Percentiles rank a stretch among this genome's conserved stretches.
Conservation (phyloP, 2,113 vertebrate genomes). For the Stigmatopora nigra region DNA sequence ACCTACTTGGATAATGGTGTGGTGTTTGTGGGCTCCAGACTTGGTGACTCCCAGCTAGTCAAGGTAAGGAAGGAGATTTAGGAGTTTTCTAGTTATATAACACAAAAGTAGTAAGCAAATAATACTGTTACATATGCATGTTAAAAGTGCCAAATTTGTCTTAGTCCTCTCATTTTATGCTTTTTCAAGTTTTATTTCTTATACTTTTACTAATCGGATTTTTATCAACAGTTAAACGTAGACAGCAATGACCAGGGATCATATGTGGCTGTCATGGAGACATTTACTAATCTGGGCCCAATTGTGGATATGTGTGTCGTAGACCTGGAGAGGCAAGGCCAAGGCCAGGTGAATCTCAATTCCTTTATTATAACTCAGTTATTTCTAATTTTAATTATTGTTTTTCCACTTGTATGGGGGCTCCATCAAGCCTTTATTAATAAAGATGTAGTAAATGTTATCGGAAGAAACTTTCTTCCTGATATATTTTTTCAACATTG, state of each 20-base stretch:
- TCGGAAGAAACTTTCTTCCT: background rate
- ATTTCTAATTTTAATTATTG: background rate
- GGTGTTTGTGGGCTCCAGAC: slow-evolving; percentile 93
- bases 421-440: background rate
- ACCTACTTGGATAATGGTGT: slow-evolving; percentile 97
- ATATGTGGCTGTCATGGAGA: slow-evolving; percentile 95
- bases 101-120: background rate
- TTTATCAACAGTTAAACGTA: slow-evolving; percentile 80
- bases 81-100: background rate
- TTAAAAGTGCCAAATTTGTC: background rate
- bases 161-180: background rate
- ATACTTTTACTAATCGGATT: background rate
- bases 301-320: slow-evolving; percentile 99
- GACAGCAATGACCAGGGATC: slow-evolving; percentile 98
- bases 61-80: slow-evolving; percentile 70
- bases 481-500: background rate
- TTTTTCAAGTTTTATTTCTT: background rate
- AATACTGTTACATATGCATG: background rate
- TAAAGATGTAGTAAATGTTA: background rate
- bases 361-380: background rate
- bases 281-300: slow-evolving; percentile 95
- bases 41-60: slow-evolving; percentile 96
- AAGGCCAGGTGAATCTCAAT: slow-evolving; percentile 82
- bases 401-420: background rate
- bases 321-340: slow-evolving; percentile 93